Conservation (phyloP, 2,888 invertebrate genomes). For the Formica aserva region DNA sequence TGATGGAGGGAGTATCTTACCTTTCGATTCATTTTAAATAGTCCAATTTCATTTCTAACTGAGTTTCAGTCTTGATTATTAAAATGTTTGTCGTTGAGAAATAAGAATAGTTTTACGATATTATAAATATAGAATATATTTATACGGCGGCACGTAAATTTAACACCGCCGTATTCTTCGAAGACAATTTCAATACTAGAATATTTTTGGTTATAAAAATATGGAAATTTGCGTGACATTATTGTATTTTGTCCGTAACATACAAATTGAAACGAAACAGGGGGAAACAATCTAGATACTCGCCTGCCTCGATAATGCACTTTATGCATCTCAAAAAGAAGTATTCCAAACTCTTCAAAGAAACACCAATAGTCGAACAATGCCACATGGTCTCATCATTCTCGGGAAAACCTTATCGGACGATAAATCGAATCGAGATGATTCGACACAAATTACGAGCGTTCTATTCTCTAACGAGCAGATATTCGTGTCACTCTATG, state of each 20-base stretch:
- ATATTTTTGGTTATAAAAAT: neutral
- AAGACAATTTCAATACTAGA: neutral
- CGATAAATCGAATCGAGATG: conserved; percentile 50
- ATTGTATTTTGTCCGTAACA: neutral
- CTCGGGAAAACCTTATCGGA: conserved; percentile 30
- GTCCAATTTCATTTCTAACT: neutral
- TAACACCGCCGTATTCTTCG: neutral
- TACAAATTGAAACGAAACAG: conserved; percentile 9
- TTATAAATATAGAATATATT: neutral
- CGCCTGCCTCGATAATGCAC: conserved; percentile 8
- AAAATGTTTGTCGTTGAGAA: neutral
- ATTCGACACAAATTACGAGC: conserved; percentile 38
- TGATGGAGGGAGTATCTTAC: neutral
- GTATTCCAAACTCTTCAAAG: conserved; percentile 3
- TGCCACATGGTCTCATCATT: neutral
- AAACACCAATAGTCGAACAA: conserved; percentile 32
- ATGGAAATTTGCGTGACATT: neutral
- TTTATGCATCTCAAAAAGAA: conserved; percentile 23
- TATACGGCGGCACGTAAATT: neutral
- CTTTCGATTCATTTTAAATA: neutral
- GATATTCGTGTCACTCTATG: neutral
- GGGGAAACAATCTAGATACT: conserved; percentile 12
- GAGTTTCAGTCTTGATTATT: neutral
- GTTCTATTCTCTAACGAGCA: conserved; percentile 38
- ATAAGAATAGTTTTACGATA: neutral